These are phyloP conservation scores for Mastomys natalensis DNA, from an alignment of 2,113 vertebrate genomes.

Conservation along the genomic window DNA sequence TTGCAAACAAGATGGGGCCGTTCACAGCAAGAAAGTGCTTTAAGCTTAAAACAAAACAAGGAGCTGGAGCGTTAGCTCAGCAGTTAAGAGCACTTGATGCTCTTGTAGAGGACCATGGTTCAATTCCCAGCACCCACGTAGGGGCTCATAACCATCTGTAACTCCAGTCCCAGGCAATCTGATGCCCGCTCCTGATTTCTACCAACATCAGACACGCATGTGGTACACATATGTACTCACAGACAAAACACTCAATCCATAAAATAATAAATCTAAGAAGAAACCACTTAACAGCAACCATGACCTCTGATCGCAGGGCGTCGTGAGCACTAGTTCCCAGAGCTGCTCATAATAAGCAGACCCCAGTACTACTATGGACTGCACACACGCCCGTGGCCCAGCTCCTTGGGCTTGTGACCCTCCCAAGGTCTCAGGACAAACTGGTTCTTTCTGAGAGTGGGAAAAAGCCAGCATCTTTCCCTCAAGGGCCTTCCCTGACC, in stretches of 20 bases:
- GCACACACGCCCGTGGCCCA: neutral
- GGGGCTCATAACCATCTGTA: neutral
- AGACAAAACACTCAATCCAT: neutral
- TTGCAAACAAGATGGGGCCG: neutral
- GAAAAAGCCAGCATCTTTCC: neutral
- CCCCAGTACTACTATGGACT: neutral
- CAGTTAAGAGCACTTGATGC: neutral
- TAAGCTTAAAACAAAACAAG: neutral
- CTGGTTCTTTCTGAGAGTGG: neutral
- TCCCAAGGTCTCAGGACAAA: neutral
- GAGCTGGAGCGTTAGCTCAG: neutral
- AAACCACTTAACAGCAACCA: neutral
- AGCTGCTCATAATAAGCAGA: neutral
- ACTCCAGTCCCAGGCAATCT: neutral
- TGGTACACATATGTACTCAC: neutral
- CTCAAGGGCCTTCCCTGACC: neutral
- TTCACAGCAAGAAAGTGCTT: neutral
- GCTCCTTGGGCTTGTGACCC: neutral
- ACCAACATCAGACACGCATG: neutral
- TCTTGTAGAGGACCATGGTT: neutral
- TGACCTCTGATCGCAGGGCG: neutral
- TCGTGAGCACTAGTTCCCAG: neutral
- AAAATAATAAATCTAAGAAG: neutral
- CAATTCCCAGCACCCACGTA: neutral
- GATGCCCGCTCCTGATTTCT: neutral